These are phyloP conservation scores for Ecdyonurus torrentis DNA, from an alignment of 2,888 invertebrate species.

Conservation along the genomic window DNA sequence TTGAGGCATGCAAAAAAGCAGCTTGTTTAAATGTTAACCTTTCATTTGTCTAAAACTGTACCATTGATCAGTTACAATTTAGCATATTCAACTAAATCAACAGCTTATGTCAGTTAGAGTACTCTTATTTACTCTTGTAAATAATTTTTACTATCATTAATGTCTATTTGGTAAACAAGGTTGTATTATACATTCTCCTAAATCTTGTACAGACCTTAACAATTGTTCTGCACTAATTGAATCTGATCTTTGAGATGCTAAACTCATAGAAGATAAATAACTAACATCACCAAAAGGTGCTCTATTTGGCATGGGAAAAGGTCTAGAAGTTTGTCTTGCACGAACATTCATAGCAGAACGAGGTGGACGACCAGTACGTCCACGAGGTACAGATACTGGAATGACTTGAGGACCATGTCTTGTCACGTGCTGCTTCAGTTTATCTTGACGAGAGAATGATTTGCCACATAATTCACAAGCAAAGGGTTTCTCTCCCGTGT, in stretches of 20 bases:
- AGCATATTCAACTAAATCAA: too few relatives aligned
- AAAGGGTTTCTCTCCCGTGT: background rate
- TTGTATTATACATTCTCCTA: conserved; percentile 5
- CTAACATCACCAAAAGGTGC: conserved; percentile 3
- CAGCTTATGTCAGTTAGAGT: too few relatives aligned
- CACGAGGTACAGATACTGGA: background rate
- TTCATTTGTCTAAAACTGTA: too few relatives aligned
- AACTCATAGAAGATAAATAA: conserved; percentile 1
- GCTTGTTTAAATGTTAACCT: too few relatives aligned
- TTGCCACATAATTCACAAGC: conserved; percentile 1
- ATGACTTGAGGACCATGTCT: background rate
- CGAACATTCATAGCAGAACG: background rate
- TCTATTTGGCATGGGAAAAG: background rate
- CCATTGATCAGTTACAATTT: too few relatives aligned
- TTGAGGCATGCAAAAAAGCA: too few relatives aligned
- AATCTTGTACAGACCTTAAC: background rate
- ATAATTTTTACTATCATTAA: background rate
- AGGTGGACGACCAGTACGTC: background rate
- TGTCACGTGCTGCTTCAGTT: background rate
- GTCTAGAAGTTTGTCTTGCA: background rate
- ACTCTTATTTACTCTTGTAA: too few relatives aligned
- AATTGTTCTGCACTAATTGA: background rate
- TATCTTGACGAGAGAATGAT: background rate
- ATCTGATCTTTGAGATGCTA: background rate
- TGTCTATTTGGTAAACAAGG: background rate